Percentiles rank a stretch among this genome's conserved stretches.
Evolutionary conservation across 2,888 invertebrate species (phyloP).

Genomic region (Tetheella fluctuosa): DNA sequence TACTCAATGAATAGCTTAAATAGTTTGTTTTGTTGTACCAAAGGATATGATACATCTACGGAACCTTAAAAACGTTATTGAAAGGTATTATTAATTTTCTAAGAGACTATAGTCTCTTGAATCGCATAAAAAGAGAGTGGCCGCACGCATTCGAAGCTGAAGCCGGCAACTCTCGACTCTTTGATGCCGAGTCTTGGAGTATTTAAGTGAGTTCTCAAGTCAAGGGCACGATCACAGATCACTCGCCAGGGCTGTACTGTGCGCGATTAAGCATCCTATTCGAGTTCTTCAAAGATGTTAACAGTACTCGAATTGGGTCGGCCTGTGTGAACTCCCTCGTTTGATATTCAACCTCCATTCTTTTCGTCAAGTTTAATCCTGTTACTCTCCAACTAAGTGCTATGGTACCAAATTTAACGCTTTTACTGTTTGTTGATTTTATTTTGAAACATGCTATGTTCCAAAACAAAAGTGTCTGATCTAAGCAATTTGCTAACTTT

Average conservation of each 20-base stretch:
- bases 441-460: background rate
- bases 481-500: background rate
- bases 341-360: constrained; percentile 41
- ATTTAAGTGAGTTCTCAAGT: constrained; percentile 66
- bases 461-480: background rate
- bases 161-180: constrained; percentile 50
- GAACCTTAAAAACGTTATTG: background rate
- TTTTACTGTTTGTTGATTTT: constrained; percentile 13
- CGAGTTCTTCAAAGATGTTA: constrained; percentile 60
- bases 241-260: constrained; percentile 53
- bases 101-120: constrained; percentile 6
- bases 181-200: constrained; percentile 64
- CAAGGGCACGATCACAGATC: constrained; percentile 55
- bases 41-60: background rate
- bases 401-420: constrained; percentile 29
- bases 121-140: constrained; percentile 13
- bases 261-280: constrained; percentile 64
- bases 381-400: constrained; percentile 15
- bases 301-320: constrained; percentile 46
- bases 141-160: constrained; percentile 41
- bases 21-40: no score
- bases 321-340: constrained; percentile 42
- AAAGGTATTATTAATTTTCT: background rate
- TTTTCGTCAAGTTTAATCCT: constrained; percentile 19
- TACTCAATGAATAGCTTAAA: background rate